Percentiles rank a stretch among this genome's conserved stretches.
These are phyloP conservation scores for Exocentrus adspersus DNA, from an alignment of 2,888 invertebrate species.

Conservation along the genomic window DNA sequence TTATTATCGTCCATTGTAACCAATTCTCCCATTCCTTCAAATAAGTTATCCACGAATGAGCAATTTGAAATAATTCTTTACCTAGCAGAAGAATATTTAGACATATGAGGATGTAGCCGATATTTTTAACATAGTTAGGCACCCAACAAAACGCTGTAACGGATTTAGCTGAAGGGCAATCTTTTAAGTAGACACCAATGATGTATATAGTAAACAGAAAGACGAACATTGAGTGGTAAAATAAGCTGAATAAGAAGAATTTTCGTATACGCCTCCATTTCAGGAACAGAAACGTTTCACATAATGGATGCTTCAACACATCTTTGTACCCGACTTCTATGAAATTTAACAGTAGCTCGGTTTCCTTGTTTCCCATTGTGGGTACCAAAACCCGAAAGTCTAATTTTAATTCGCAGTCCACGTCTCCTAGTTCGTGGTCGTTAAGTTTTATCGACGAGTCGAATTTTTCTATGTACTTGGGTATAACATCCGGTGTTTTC, in stretches of 20 bases:
- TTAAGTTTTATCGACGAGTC: slow-evolving; percentile 79
- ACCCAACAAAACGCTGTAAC: slow-evolving; percentile 48
- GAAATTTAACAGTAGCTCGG: slow-evolving; percentile 75
- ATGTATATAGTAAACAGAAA: slow-evolving; percentile 79
- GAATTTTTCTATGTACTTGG: slow-evolving; percentile 70
- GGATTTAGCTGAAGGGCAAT: slow-evolving; percentile 55
- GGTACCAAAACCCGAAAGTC: slow-evolving; percentile 74
- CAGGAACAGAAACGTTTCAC: slow-evolving; percentile 83
- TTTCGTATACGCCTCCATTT: slow-evolving; percentile 87
- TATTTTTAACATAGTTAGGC: slow-evolving; percentile 44
- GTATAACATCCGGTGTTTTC: slow-evolving; percentile 84
- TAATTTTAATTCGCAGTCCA: slow-evolving; percentile 83
- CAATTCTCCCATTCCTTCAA: slow-evolving; percentile 86
- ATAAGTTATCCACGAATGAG: slow-evolving; percentile 76
- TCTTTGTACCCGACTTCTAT: slow-evolving; percentile 84
- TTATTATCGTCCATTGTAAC: slow-evolving; percentile 81
- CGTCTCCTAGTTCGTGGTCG: slow-evolving; percentile 87
- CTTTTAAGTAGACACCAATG: slow-evolving; percentile 70
- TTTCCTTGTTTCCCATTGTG: slow-evolving; percentile 74
- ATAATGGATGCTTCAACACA: slow-evolving; percentile 83
- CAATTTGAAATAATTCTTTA: slow-evolving; percentile 84
- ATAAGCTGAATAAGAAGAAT: slow-evolving; percentile 81
- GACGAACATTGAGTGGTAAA: slow-evolving; percentile 82
- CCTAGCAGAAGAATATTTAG: slow-evolving; percentile 72
- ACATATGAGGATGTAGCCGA: slow-evolving; percentile 71